A percentile compares a stretch with the other conserved stretches of the same genome.
These are phyloP conservation scores for Brachyhypopomus gauderio DNA, from an alignment of 2,113 vertebrate species.

Conservation along the genomic window DNA sequence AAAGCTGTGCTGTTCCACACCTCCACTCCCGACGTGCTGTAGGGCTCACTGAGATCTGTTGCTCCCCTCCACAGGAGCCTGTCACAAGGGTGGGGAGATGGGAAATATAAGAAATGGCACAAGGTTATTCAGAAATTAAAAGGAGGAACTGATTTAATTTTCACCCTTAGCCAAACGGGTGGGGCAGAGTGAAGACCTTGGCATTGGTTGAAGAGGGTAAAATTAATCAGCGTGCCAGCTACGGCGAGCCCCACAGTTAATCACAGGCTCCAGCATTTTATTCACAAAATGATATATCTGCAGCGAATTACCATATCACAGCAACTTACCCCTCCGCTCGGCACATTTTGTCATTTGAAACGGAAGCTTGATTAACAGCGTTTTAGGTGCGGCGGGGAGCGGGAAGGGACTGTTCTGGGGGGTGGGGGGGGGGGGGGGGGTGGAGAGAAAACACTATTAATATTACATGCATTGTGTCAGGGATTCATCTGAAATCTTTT, in stretches of 20 bases:
- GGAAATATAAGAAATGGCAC: constrained; percentile 62
- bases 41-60: not conserved
- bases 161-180: constrained; percentile 61
- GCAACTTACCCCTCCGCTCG: constrained; percentile 50
- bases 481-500: constrained; percentile 40
- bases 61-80: constrained; percentile 13
- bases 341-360: constrained; percentile 56
- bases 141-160: constrained; percentile 71
- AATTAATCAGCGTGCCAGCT: constrained; percentile 78
- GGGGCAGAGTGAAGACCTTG: constrained; percentile 55
- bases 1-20: constrained; percentile 11
- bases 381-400: constrained; percentile 36
- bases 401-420: not conserved
- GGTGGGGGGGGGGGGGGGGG: not conserved
- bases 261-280: constrained; percentile 69
- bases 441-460: constrained; percentile 36
- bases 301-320: constrained; percentile 64
- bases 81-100: constrained; percentile 49
- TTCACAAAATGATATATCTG: constrained; percentile 63
- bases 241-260: constrained; percentile 65
- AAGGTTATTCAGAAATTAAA: constrained; percentile 72
- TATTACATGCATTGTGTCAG: constrained; percentile 48
- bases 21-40: not conserved
- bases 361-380: constrained; percentile 55
- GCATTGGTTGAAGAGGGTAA: constrained; percentile 65